Evolutionary conservation across 2,113 vertebrate species (phyloP).

Genomic region (Podarcis cretensis): DNA sequence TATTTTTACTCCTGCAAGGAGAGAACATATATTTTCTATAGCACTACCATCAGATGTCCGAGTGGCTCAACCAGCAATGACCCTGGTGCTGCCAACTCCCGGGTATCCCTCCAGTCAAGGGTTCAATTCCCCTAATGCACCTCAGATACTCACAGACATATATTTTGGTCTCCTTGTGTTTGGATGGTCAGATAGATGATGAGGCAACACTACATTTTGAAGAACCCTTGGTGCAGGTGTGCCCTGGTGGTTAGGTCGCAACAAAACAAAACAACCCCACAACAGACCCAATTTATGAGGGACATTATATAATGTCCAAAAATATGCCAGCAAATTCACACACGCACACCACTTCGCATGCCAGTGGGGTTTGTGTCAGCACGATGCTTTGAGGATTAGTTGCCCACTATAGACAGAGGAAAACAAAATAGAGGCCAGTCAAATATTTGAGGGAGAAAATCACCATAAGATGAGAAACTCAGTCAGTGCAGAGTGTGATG

Average conservation of each 20-base stretch:
- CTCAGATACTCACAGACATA: no score
- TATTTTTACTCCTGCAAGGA: background rate
- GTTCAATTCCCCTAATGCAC: no score
- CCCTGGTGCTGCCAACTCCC: background rate
- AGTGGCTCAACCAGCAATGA: background rate
- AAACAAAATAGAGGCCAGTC: background rate
- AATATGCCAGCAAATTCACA: background rate
- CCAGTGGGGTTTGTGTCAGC: background rate
- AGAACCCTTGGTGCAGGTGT: no score
- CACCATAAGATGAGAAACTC: background rate
- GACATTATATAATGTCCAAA: background rate
- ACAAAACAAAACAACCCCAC: background rate
- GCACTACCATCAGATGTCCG: background rate
- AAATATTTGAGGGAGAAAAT: constrained; percentile 26
- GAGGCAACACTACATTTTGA: no score
- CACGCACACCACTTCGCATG: background rate
- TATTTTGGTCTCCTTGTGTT: no score
- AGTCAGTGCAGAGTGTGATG: background rate
- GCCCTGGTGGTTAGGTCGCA: no score
- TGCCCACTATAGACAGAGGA: background rate
- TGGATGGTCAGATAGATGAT: no score
- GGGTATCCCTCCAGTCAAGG: background rate
- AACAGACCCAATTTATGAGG: background rate
- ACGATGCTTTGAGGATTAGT: background rate
- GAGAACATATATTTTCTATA: background rate